A percentile compares a stretch with the other conserved stretches of the same genome.
These are phyloP conservation scores for Gopherus evgoodei DNA, from an alignment of 2,113 vertebrate species.

Conservation along the genomic window DNA sequence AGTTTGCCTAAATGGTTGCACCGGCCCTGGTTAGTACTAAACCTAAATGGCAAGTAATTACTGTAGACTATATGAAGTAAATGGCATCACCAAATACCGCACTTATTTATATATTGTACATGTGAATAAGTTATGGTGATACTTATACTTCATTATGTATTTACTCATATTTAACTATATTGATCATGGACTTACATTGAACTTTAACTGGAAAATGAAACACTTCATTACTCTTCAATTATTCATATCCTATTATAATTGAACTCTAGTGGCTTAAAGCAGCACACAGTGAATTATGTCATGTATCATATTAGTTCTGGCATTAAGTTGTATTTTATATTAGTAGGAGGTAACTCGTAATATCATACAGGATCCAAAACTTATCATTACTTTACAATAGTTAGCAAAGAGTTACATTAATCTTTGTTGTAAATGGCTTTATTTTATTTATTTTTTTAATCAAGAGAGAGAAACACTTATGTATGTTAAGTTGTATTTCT, in stretches of 20 bases:
- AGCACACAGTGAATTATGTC: background rate
- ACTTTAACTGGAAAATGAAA: background rate
- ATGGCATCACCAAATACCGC: background rate
- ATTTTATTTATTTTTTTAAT: no score
- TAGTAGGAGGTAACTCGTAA: background rate
- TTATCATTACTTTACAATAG: no score
- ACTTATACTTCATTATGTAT: background rate
- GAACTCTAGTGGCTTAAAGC: background rate
- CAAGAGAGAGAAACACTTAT: no score
- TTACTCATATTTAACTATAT: conserved; percentile 5
- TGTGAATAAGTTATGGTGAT: background rate
- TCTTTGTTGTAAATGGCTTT: background rate
- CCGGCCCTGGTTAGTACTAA: background rate
- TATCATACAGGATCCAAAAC: background rate
- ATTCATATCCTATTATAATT: conserved; percentile 15
- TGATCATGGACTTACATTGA: background rate
- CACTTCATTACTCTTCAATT: conserved; percentile 18
- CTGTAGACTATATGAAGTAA: background rate
- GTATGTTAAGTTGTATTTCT: no score
- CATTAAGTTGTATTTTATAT: background rate
- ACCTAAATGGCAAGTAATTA: background rate
- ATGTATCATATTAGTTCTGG: background rate
- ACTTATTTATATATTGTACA: background rate
- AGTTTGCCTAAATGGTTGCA: no score
- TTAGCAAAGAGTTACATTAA: background rate